Conservation (phyloP, 2,797 vertebrate genomes). For the Pteronotus mesoamericanus region DNA sequence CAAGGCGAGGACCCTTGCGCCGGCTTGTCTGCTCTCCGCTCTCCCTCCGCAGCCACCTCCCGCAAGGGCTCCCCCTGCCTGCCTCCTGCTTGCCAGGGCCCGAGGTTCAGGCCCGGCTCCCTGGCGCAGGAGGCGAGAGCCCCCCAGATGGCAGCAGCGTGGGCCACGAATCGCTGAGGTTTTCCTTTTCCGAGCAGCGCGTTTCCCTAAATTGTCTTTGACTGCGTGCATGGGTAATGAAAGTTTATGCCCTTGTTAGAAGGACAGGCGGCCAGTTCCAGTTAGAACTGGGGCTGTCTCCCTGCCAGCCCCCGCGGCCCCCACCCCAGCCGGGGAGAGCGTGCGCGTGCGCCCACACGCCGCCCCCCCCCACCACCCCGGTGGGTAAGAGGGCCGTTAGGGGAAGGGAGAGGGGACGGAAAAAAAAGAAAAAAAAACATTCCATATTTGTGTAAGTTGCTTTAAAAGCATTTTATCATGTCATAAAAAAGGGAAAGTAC, state of each 20-base stretch:
- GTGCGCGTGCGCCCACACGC: neutral
- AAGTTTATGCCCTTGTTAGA: slow-evolving; percentile 99
- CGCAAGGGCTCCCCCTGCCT: fast-evolving
- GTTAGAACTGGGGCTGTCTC: slow-evolving; percentile 94
- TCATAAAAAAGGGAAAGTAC: slow-evolving; percentile 95
- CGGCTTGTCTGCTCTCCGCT: neutral
- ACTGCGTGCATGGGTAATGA: slow-evolving; percentile 99
- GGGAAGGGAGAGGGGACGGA: slow-evolving; percentile 66
- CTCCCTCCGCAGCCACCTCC: neutral
- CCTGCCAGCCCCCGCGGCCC: slow-evolving; percentile 82
- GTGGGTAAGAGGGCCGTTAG: slow-evolving; percentile 90
- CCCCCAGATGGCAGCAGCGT: slow-evolving; percentile 77
- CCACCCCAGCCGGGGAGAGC: slow-evolving; percentile 34
- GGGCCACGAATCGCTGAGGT: slow-evolving; percentile 94
- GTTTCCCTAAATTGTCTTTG: slow-evolving; percentile 99
- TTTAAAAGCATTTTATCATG: slow-evolving; percentile 99
- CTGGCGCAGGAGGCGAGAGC: slow-evolving; percentile 69
- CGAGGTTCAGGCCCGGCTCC: neutral
- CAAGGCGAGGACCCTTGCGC: neutral
- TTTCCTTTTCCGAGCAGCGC: slow-evolving; percentile 94
- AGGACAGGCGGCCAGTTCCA: slow-evolving; percentile 97
- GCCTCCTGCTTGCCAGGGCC: neutral
- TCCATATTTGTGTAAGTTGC: slow-evolving; percentile 99
- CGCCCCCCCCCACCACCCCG: slow-evolving; percentile 84
- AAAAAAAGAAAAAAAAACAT: slow-evolving; percentile 81